A percentile compares a stretch with the other conserved stretches of the same genome.
Evolutionary conservation across 2,797 vertebrate species (phyloP).

Genomic region (Myotis findleyi): DNA sequence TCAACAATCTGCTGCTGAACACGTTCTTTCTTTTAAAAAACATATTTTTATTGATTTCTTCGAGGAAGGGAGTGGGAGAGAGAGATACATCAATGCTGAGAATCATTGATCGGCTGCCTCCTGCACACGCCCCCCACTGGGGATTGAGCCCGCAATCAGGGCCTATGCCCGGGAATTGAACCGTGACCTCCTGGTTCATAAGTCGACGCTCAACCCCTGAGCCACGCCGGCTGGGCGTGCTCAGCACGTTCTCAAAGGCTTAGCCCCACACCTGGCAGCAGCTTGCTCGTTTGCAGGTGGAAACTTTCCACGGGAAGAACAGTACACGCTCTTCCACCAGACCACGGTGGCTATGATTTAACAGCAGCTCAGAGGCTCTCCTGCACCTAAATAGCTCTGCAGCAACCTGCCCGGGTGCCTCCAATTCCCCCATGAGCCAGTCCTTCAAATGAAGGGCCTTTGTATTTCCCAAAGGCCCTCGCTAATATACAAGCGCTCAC

Average conservation of each 20-base stretch:
- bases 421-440: background rate
- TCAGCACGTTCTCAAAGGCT: background rate
- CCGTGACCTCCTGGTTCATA: background rate
- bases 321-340: background rate
- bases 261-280: background rate
- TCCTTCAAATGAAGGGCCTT: background rate
- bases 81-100: too few relatives aligned
- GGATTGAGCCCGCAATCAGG: background rate
- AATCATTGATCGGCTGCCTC: background rate
- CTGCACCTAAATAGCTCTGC: constrained; percentile 20
- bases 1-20: background rate
- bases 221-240: background rate
- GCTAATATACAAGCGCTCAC: background rate
- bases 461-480: constrained; percentile 27
- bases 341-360: background rate
- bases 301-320: background rate
- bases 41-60: too few relatives aligned
- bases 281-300: background rate
- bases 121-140: background rate
- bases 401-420: background rate
- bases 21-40: background rate
- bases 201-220: background rate
- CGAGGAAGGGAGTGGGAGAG: too few relatives aligned
- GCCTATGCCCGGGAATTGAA: background rate
- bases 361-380: constrained; percentile 19